Evolutionary conservation across 2,113 vertebrate species (phyloP).

Genomic region (Bufo bufo): DNA sequence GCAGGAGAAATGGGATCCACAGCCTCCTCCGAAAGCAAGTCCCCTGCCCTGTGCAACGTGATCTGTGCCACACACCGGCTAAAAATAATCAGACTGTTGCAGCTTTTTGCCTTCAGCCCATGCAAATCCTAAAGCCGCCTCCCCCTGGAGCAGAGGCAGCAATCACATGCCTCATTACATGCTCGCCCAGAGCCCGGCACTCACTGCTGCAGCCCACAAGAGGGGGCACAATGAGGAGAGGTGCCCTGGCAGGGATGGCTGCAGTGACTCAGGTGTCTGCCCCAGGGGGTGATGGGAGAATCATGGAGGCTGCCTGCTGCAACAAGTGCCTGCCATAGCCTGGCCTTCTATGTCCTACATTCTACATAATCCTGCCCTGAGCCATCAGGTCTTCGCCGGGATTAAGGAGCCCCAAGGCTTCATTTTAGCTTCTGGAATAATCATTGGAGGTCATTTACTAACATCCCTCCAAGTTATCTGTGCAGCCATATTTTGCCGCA

Average conservation of each 20-base stretch:
- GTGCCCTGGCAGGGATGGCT: neutral
- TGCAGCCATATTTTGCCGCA: no score
- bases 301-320: slow-evolving; percentile 7
- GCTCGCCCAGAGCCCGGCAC: slow-evolving; percentile 38
- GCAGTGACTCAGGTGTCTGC: slow-evolving; percentile 26
- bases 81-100: slow-evolving; percentile 77
- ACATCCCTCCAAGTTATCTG: no score
- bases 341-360: neutral
- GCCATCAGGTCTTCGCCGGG: neutral
- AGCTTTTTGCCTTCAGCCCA: slow-evolving; percentile 68
- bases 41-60: slow-evolving; percentile 63
- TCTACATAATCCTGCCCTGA: neutral
- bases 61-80: slow-evolving; percentile 66
- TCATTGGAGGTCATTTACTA: neutral
- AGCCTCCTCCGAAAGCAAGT: slow-evolving; percentile 59
- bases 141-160: slow-evolving; percentile 39
- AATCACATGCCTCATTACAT: slow-evolving; percentile 55
- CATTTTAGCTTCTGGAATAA: neutral
- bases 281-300: neutral
- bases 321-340: neutral
- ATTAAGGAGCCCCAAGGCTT: neutral
- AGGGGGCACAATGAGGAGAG: neutral
- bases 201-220: slow-evolving; percentile 40
- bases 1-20: slow-evolving; percentile 62
- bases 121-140: slow-evolving; percentile 62